Conservation (phyloP, 1,140 invertebrate species). For the Kradibia gibbosae region DNA sequence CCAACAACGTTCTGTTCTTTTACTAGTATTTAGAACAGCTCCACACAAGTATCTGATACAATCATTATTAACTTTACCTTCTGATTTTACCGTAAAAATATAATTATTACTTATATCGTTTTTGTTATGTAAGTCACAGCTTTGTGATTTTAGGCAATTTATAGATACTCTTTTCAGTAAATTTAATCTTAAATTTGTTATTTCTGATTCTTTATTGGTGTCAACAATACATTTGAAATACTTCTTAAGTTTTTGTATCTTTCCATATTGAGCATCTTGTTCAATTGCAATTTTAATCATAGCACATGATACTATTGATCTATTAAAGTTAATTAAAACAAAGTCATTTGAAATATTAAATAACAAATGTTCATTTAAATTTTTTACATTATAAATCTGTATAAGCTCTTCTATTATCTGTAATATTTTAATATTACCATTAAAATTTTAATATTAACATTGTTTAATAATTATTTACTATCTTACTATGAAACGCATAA, state of each 20-base stretch:
- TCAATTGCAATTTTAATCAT: constrained; percentile 55
- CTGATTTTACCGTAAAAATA: constrained; percentile 71
- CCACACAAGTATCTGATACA: constrained; percentile 68
- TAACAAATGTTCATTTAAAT: not conserved
- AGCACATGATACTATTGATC: constrained; percentile 49
- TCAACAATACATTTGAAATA: constrained; percentile 54
- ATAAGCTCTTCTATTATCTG: constrained; percentile 7
- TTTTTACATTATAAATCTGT: not conserved
- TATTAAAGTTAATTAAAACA: constrained; percentile 54
- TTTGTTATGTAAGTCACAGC: constrained; percentile 53
- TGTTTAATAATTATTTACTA: not conserved
- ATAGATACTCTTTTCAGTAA: constrained; percentile 65
- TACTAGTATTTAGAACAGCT: constrained; percentile 69
- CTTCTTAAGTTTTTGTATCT: constrained; percentile 32
- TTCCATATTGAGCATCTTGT: constrained; percentile 55
- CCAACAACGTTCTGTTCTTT: constrained; percentile 68
- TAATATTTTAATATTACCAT: not conserved
- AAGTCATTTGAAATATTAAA: constrained; percentile 32
- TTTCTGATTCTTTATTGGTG: constrained; percentile 58
- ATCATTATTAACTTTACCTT: constrained; percentile 56
- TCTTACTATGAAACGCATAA: not conserved
- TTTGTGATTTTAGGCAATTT: constrained; percentile 64
- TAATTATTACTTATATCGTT: constrained; percentile 56
- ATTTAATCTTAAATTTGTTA: constrained; percentile 64
- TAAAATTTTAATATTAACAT: not conserved